Evolutionary conservation across 2,797 vertebrate species (phyloP).

Genomic region (Aphelocoma californica): DNA sequence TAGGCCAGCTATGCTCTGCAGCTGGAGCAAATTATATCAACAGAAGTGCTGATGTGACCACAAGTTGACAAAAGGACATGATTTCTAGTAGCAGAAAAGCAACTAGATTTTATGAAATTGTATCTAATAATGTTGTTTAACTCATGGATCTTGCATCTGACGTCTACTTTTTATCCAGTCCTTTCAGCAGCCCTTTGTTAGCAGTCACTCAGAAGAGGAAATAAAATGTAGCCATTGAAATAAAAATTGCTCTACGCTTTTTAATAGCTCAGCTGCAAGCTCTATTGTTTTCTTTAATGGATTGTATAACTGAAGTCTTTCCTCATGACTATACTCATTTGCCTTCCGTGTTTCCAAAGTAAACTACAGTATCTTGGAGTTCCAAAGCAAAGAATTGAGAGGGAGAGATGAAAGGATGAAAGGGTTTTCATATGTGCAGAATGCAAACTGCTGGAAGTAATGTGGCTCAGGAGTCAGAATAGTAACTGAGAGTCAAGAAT

Average conservation of each 20-base stretch:
- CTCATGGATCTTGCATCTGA: conserved; percentile 87
- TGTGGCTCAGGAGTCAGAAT: background rate
- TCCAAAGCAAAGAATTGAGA: conserved; percentile 61
- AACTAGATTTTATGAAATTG: conserved; percentile 87
- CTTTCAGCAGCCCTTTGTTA: conserved; percentile 86
- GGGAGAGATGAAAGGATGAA: conserved; percentile 37
- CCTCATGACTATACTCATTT: conserved; percentile 83
- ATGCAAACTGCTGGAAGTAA: background rate
- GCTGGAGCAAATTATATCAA: conserved; percentile 88
- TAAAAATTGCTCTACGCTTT: conserved; percentile 86
- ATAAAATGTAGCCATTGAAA: conserved; percentile 87
- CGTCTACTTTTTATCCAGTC: conserved; percentile 85
- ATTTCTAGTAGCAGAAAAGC: conserved; percentile 87
- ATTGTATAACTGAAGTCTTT: conserved; percentile 85
- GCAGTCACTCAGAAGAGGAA: conserved; percentile 85
- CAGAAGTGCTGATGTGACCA: conserved; percentile 88
- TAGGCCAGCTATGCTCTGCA: conserved; percentile 85
- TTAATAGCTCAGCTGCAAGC: conserved; percentile 88
- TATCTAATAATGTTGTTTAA: conserved; percentile 88
- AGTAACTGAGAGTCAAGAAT: background rate
- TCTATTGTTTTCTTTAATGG: conserved; percentile 85
- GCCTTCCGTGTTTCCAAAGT: conserved; percentile 80
- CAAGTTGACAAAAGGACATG: conserved; percentile 89
- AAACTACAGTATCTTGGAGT: conserved; percentile 75
- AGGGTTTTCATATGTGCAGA: conserved; percentile 17